These are phyloP conservation scores for Tenualosa ilisha DNA, from an alignment of 2,797 vertebrate species.

Conservation along the genomic window DNA sequence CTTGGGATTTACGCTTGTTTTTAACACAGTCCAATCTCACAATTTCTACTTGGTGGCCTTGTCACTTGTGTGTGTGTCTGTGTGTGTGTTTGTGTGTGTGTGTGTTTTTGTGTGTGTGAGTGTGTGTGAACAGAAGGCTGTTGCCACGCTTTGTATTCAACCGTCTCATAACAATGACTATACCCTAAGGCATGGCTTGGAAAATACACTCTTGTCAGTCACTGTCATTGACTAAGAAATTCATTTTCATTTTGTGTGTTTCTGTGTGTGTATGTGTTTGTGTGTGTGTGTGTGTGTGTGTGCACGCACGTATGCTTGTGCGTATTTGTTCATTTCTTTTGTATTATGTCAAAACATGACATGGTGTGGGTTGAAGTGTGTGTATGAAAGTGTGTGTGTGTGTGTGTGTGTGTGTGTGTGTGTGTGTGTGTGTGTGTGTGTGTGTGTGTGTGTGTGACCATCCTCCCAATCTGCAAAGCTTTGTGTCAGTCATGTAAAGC, in stretches of 20 bases:
- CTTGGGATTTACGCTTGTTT: neutral
- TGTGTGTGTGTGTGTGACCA: neutral
- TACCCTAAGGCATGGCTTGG: neutral
- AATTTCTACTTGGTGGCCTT: neutral
- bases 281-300: neutral
- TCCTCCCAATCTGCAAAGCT: neutral
- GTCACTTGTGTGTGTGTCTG: neutral
- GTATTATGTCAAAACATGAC: too few species aligned
- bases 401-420: neutral
- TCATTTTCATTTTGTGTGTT: neutral
- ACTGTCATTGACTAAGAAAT: neutral
- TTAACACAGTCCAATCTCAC: neutral
- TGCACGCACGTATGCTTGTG: too few species aligned
- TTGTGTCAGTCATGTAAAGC: constrained; percentile 11
- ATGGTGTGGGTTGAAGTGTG: too few species aligned
- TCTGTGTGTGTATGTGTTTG: neutral
- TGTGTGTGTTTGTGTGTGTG: neutral
- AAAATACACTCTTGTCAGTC: neutral
- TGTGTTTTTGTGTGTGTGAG: neutral
- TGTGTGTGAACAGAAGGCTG: neutral
- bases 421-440: too few species aligned
- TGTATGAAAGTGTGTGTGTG: too few species aligned
- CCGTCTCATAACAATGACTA: neutral
- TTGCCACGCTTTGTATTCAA: neutral
- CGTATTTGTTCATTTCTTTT: too few species aligned